Conservation (phyloP, 2,888 invertebrate genomes). For the Amphipoea oculea region DNA sequence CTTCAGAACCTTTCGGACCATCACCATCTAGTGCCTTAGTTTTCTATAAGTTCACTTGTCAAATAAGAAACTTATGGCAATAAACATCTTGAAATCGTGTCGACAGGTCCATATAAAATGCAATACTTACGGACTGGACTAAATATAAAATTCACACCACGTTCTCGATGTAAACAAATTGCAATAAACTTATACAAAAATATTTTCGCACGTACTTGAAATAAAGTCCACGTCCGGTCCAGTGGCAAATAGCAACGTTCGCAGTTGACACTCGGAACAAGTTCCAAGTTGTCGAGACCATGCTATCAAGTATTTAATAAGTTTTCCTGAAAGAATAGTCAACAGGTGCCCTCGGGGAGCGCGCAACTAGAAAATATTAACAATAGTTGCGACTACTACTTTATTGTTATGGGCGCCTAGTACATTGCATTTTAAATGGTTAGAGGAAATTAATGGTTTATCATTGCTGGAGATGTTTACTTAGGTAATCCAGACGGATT, state of each 20-base stretch:
- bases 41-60: not conserved
- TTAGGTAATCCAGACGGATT: no score
- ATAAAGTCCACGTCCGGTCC: slow-evolving; percentile 60
- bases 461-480: not conserved
- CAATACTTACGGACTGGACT: slow-evolving; percentile 10
- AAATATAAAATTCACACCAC: slow-evolving; percentile 37
- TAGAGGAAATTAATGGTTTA: not conserved
- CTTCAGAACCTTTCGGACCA: not conserved
- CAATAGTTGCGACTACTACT: slow-evolving; percentile 61
- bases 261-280: slow-evolving; percentile 63
- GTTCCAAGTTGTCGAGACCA: slow-evolving; percentile 64
- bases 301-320: slow-evolving; percentile 75
- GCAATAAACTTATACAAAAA: slow-evolving; percentile 51
- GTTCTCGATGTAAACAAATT: slow-evolving; percentile 43
- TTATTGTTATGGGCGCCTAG: slow-evolving; percentile 55
- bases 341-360: slow-evolving; percentile 73
- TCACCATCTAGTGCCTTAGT: not conserved
- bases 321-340: slow-evolving; percentile 73
- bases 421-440: slow-evolving; percentile 39
- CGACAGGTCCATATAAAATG: not conserved
- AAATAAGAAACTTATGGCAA: not conserved
- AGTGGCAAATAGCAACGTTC: slow-evolving; percentile 57
- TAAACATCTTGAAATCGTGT: not conserved
- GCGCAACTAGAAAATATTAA: slow-evolving; percentile 70
- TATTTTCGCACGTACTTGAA: slow-evolving; percentile 60